phyloP scores from a whole-genome alignment of 2,888 invertebrate genomes.

The Callyntrura sp. region DNA sequence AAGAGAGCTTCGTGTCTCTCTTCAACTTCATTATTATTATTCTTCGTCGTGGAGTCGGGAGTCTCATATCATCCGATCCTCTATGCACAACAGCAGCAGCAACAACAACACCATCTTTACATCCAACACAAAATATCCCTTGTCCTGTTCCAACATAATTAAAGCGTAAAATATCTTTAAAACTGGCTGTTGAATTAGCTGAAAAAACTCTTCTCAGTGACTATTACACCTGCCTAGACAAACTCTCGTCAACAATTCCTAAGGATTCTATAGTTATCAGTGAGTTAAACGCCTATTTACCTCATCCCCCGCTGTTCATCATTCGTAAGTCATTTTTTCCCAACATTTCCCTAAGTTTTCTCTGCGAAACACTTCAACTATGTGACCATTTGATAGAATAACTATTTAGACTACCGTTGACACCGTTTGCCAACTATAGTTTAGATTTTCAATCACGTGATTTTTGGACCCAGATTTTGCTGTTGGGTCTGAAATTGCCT shows the following conservation, averaged over 20 bases:
- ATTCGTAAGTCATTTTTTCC: not conserved
- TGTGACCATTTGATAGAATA: too few relatives aligned
- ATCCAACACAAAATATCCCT: not conserved
- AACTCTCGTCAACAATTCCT: not conserved
- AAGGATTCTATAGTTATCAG: not conserved
- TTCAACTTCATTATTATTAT: constrained; percentile 13
- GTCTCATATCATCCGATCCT: constrained; percentile 9
- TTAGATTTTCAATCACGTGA: not conserved
- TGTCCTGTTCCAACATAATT: constrained; percentile 12
- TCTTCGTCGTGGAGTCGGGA: constrained; percentile 9
- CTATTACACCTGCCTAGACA: constrained; percentile 17
- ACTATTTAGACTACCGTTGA: not conserved
- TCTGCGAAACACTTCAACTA: not conserved
- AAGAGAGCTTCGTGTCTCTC: not conserved
- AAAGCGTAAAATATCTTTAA: not conserved
- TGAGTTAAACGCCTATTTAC: not conserved
- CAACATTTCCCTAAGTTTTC: not conserved
- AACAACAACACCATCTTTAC: constrained; percentile 21
- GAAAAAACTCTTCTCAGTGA: not conserved
- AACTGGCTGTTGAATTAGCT: not conserved
- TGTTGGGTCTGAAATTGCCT: not conserved
- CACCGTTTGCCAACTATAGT: not conserved
- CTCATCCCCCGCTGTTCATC: not conserved
- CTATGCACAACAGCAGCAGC: constrained; percentile 20
- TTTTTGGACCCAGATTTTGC: not conserved